Conservation (phyloP, 2,797 vertebrate genomes). For the Alcedo atthis region DNA sequence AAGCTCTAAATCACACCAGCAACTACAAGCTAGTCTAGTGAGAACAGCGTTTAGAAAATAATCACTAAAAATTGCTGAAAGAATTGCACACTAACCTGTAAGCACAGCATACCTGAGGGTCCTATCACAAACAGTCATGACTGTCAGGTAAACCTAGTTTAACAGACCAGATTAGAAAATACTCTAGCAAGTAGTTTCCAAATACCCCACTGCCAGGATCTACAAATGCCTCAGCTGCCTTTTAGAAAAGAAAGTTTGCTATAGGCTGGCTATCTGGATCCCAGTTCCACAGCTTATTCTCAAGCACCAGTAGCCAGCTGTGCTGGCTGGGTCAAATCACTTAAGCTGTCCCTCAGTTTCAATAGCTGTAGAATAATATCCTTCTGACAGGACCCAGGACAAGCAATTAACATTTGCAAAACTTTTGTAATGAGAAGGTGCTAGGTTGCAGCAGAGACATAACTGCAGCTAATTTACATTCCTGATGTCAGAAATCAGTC, state of each 20-base stretch:
- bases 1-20: neutral
- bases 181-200: neutral
- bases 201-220: neutral
- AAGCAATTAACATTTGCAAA: constrained; percentile 35
- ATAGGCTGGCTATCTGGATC: neutral
- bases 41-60: neutral
- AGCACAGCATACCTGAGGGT: neutral
- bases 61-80: neutral
- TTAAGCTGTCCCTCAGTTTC: constrained; percentile 39
- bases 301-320: neutral
- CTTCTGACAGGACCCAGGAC: neutral
- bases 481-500: constrained; percentile 65
- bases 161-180: neutral
- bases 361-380: neutral
- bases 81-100: neutral
- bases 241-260: neutral
- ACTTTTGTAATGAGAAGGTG: constrained; percentile 32
- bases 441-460: constrained; percentile 23
- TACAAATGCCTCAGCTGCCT: neutral
- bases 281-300: neutral
- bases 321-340: neutral
- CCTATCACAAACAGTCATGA: neutral
- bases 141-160: neutral
- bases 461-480: constrained; percentile 55
- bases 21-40: neutral